These are phyloP conservation scores for Gymnarchus niloticus DNA, from an alignment of 2,113 vertebrate species.

Conservation along the genomic window DNA sequence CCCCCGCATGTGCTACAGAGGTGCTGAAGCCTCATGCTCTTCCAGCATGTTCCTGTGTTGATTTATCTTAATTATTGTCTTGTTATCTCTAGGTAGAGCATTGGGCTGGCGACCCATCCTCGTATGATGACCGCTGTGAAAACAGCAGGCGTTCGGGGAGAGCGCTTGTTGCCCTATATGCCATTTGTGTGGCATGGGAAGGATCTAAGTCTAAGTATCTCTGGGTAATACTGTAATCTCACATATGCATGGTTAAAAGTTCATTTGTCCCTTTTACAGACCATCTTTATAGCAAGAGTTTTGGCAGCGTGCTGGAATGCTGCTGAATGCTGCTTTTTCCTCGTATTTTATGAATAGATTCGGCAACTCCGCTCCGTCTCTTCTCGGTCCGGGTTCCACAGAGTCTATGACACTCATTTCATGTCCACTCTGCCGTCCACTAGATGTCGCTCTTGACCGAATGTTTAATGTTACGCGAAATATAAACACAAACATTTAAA, in stretches of 20 bases:
- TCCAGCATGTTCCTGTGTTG: background rate
- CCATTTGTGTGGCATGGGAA: too few relatives aligned
- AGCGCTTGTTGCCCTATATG: too few relatives aligned
- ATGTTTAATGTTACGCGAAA: background rate
- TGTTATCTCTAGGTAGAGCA: too few relatives aligned
- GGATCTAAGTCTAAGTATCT: too few relatives aligned
- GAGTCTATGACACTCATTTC: background rate
- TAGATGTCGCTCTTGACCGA: conserved; percentile 12
- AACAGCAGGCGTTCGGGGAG: too few relatives aligned
- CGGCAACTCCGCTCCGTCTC: background rate
- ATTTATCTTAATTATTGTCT: background rate
- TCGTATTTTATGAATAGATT: background rate
- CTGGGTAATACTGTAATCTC: background rate
- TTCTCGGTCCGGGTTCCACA: background rate
- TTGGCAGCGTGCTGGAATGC: background rate
- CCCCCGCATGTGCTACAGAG: too few relatives aligned
- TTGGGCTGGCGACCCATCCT: too few relatives aligned
- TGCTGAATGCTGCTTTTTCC: too few relatives aligned
- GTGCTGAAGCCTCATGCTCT: background rate
- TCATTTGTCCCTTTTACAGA: background rate
- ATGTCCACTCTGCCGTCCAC: background rate
- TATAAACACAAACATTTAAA: background rate
- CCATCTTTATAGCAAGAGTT: background rate
- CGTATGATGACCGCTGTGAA: too few relatives aligned
- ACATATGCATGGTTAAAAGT: too few relatives aligned